Percentiles rank a stretch among this genome's conserved stretches.
Conservation (phyloP, 2,888 invertebrate genomes). For the Tenthredo distinguenda region DNA sequence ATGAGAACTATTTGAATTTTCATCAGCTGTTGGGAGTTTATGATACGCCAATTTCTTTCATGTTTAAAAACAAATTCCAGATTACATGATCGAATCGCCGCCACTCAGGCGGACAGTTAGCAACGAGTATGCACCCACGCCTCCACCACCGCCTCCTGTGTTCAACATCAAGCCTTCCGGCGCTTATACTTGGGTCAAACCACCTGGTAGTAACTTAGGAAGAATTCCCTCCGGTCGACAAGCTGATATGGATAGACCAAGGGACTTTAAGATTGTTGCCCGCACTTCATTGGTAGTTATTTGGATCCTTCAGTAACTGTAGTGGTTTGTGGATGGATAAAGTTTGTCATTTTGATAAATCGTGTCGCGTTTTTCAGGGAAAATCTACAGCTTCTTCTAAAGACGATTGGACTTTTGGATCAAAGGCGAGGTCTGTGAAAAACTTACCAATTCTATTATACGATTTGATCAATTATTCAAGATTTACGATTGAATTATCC, state of each 20-base stretch:
- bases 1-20: background rate
- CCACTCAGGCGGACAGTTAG: slow-evolving; percentile 74
- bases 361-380: slow-evolving; percentile 58
- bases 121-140: slow-evolving; percentile 74
- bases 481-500: background rate
- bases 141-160: slow-evolving; percentile 75
- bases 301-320: background rate
- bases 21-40: background rate
- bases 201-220: slow-evolving; percentile 55
- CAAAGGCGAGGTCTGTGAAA: slow-evolving; percentile 69
- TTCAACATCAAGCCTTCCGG: slow-evolving; percentile 72
- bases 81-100: slow-evolving; percentile 70
- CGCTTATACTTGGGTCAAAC: slow-evolving; percentile 75
- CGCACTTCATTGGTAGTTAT: slow-evolving; percentile 67
- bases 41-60: background rate
- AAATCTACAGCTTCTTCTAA: slow-evolving; percentile 67
- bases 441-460: background rate
- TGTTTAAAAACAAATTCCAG: slow-evolving; percentile 57
- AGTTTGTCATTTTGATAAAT: background rate
- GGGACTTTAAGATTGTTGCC: slow-evolving; percentile 71
- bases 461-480: background rate
- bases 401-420: slow-evolving; percentile 72
- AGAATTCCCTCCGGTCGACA: slow-evolving; percentile 55
- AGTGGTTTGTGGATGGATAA: background rate
- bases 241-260: slow-evolving; percentile 68